Percentiles rank a stretch among this genome's conserved stretches.
These are phyloP conservation scores for Rhabdomys dilectus DNA, from an alignment of 2,113 vertebrate species.

Conservation along the genomic window DNA sequence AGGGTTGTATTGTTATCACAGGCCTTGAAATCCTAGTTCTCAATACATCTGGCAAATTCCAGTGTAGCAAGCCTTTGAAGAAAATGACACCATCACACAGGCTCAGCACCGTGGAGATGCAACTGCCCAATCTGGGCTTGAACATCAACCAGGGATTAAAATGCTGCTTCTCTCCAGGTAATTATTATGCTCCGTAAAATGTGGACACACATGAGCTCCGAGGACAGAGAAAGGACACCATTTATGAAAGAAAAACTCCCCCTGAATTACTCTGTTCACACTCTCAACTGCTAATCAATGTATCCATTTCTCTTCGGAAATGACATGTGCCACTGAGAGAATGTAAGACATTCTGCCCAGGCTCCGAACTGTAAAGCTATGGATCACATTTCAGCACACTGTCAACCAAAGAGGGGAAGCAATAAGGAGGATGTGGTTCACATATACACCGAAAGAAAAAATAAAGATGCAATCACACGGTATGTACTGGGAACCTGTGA, in stretches of 20 bases:
- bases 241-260: slow-evolving; percentile 8
- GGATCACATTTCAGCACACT: neutral
- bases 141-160: slow-evolving; percentile 47
- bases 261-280: neutral
- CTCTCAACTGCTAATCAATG: neutral
- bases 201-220: slow-evolving; percentile 49
- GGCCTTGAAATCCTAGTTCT: slow-evolving; percentile 27
- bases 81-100: slow-evolving; percentile 56
- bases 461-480: neutral
- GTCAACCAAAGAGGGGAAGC: neutral
- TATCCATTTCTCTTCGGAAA: slow-evolving; percentile 17
- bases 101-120: slow-evolving; percentile 30
- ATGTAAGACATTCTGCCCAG: neutral
- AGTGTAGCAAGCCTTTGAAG: slow-evolving; percentile 61
- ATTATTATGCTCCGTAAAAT: slow-evolving; percentile 59
- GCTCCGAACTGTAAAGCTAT: neutral
- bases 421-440: neutral
- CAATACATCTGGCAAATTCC: slow-evolving; percentile 32
- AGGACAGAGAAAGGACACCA: neutral
- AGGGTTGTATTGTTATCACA: slow-evolving; percentile 51
- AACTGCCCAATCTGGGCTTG: slow-evolving; percentile 42
- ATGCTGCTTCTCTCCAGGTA: slow-evolving; percentile 13
- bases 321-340: neutral
- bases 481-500: neutral
- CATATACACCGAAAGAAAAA: neutral